A percentile compares a stretch with the other conserved stretches of the same genome.
Conservation (phyloP, 1,140 invertebrate species). For the Formica exsecta region DNA sequence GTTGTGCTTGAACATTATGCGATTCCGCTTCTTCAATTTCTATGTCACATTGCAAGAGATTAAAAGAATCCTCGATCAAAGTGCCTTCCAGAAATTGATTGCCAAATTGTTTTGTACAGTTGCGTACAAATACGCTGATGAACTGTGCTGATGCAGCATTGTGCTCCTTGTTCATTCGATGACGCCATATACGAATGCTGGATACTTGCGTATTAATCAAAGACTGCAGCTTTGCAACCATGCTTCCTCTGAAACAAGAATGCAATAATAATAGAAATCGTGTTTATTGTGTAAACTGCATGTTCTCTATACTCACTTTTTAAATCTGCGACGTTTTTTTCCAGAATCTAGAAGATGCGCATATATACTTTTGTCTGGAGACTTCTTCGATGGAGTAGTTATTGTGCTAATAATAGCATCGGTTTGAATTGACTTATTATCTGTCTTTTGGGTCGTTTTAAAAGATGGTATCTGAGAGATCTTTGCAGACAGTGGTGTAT, state of each 20-base stretch:
- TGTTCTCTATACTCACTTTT: slow-evolving; percentile 75
- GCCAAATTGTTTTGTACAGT: slow-evolving; percentile 67
- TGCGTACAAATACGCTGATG: slow-evolving; percentile 70
- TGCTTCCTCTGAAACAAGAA: slow-evolving; percentile 79
- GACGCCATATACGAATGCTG: slow-evolving; percentile 79
- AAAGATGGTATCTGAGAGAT: slow-evolving; percentile 75
- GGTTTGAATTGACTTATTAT: slow-evolving; percentile 17
- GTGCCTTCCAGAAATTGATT: slow-evolving; percentile 78
- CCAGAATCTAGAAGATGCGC: slow-evolving; percentile 51
- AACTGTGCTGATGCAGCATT: slow-evolving; percentile 65
- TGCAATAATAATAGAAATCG: background rate
- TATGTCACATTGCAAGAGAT: slow-evolving; percentile 68
- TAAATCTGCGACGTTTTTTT: slow-evolving; percentile 74
- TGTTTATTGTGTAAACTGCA: too few relatives aligned
- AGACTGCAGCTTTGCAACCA: slow-evolving; percentile 76
- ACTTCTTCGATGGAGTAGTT: slow-evolving; percentile 33
- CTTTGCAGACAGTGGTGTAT: slow-evolving; percentile 45
- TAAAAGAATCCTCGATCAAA: slow-evolving; percentile 76
- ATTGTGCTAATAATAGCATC: slow-evolving; percentile 51
- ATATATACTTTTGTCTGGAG: background rate
- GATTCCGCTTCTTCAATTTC: background rate
- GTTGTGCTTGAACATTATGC: background rate
- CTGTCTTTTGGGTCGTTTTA: background rate
- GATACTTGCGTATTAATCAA: slow-evolving; percentile 78
- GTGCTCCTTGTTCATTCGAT: slow-evolving; percentile 75